These are phyloP conservation scores for Aspidapion aeneum DNA, from an alignment of 2,888 invertebrate species.

Conservation along the genomic window DNA sequence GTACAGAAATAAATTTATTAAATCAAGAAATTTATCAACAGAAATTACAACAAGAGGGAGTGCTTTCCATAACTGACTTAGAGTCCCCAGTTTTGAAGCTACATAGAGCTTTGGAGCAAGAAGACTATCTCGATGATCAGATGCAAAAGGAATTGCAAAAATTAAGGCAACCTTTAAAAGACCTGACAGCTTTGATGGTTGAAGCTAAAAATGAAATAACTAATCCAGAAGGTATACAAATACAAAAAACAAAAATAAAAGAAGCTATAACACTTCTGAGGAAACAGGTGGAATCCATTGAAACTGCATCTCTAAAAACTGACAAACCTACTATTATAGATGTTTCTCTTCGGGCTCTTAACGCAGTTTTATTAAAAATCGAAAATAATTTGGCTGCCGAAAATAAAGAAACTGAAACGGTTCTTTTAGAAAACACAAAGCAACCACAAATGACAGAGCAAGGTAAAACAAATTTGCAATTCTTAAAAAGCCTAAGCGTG, in stretches of 20 bases:
- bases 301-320: constrained; percentile 11
- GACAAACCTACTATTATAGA: constrained; percentile 17
- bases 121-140: constrained; percentile 21
- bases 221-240: constrained; percentile 4
- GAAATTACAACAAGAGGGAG: not conserved
- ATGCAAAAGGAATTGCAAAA: not conserved
- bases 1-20: not conserved
- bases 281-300: constrained; percentile 18
- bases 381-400: constrained; percentile 10
- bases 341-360: constrained; percentile 16
- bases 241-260: constrained; percentile 23
- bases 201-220: constrained; percentile 7
- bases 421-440: not conserved
- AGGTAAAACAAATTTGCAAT: not conserved
- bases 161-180: constrained; percentile 27
- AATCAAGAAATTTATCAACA: not conserved
- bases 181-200: constrained; percentile 25
- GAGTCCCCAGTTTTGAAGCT: constrained; percentile 18
- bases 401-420: constrained; percentile 7
- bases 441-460: not conserved
- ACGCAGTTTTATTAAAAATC: constrained; percentile 17
- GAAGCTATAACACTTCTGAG: constrained; percentile 23
- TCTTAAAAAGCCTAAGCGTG: constrained; percentile 23
- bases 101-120: constrained; percentile 16
- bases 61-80: constrained; percentile 22